phyloP scores from a whole-genome alignment of 92 coral and sea anemone genomes.

The Micromussa lordhowensis region DNA sequence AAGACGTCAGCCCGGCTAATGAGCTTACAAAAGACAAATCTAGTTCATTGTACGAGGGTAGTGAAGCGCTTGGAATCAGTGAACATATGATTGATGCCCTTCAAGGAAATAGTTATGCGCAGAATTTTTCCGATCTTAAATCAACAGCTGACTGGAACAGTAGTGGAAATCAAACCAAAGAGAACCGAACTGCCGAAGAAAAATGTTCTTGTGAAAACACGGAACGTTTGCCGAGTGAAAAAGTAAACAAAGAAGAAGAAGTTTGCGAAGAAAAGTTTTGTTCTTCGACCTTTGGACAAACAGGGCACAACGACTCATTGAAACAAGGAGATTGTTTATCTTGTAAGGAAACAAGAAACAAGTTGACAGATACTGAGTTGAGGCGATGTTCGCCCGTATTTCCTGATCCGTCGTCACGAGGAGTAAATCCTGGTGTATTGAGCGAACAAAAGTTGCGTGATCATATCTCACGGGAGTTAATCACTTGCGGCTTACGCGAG shows the following conservation, averaged over 20 bases:
- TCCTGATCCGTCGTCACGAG: constrained; percentile 12
- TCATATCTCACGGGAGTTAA: constrained; percentile 17
- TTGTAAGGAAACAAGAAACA: constrained; percentile 38
- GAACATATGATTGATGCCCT: constrained; percentile 43
- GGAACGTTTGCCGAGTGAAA: constrained; percentile 14
- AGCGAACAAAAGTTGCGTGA: constrained; percentile 16
- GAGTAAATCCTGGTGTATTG: background rate
- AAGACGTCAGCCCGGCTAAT: constrained; percentile 14
- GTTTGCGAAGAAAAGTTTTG: constrained; percentile 38
- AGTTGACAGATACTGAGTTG: constrained; percentile 20
- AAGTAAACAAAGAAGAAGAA: constrained; percentile 28
- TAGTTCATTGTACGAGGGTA: constrained; percentile 36
- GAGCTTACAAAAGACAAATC: constrained; percentile 36
- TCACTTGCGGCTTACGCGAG: constrained; percentile 29
- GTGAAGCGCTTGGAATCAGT: constrained; percentile 35
- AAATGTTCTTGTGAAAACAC: constrained; percentile 2
- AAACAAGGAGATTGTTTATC: constrained; percentile 35
- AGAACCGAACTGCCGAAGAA: background rate
- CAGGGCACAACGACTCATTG: constrained; percentile 11
- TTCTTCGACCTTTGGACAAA: constrained; percentile 40
- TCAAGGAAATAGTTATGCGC: constrained; percentile 23
- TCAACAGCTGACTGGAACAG: constrained; percentile 10
- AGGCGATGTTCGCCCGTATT: constrained; percentile 10
- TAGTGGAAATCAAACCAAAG: background rate
- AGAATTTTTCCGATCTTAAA: constrained; percentile 34